These are phyloP conservation scores for Dendrocopos noguchii DNA, from an alignment of 2,113 vertebrate genomes.

Conservation along the genomic window DNA sequence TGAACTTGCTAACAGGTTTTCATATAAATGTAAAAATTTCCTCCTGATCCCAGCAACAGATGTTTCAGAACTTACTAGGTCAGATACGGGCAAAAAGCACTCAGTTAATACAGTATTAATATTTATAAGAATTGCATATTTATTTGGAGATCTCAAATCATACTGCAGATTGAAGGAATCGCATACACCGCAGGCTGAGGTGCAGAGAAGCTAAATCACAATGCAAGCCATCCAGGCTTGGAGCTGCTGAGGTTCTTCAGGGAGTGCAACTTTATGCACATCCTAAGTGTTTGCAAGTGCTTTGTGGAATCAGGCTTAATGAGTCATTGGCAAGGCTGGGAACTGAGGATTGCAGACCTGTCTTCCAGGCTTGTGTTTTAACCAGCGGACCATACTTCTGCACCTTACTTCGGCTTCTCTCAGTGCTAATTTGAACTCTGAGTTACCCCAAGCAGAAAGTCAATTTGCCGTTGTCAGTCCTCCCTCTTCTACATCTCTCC, in stretches of 20 bases:
- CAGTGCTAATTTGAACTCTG: conserved; percentile 14
- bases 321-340: background rate
- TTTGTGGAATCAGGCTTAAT: background rate
- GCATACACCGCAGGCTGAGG: background rate
- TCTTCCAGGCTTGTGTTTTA: background rate
- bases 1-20: conserved; percentile 43
- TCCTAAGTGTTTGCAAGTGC: background rate
- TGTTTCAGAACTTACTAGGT: conserved; percentile 36
- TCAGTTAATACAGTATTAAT: conserved; percentile 68
- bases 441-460: background rate
- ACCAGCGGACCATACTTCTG: background rate
- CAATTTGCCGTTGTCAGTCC: background rate
- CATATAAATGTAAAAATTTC: conserved; percentile 42
- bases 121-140: conserved; percentile 56
- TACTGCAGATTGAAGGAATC: conserved; percentile 54
- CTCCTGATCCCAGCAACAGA: background rate
- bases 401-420: background rate
- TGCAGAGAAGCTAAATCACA: conserved; percentile 40
- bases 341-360: background rate
- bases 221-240: background rate
- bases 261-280: background rate
- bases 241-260: background rate
- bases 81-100: conserved; percentile 45
- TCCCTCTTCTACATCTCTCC: background rate
- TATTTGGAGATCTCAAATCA: conserved; percentile 43